Conservation (phyloP, 2,888 invertebrate genomes). For the Drepanosiphum platanoidis region DNA sequence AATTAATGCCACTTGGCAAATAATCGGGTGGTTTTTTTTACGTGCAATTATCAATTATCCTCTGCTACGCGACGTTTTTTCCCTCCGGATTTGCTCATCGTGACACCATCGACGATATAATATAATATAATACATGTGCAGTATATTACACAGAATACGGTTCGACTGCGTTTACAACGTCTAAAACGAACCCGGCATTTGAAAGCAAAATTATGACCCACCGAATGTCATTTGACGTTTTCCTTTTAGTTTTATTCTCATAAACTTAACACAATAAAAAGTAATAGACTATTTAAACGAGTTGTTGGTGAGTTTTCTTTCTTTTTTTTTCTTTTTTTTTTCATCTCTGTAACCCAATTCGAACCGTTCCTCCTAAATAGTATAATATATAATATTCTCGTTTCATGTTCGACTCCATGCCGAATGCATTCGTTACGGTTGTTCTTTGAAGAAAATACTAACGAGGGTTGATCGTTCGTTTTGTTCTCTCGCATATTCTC, state of each 20-base stretch:
- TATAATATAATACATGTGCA: too few species aligned
- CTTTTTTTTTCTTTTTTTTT: slow-evolving; percentile 24
- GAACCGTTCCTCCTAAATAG: slow-evolving; percentile 12
- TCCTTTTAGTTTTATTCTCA: slow-evolving; percentile 11
- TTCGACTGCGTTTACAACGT: slow-evolving; percentile 27
- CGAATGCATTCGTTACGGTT: slow-evolving; percentile 54
- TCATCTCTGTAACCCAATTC: slow-evolving; percentile 23
- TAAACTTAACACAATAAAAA: slow-evolving; percentile 28
- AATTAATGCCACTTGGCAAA: too few species aligned
- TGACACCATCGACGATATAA: too few species aligned
- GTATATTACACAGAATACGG: slow-evolving; percentile 6
- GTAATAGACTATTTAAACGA: slow-evolving; percentile 44
- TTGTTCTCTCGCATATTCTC: too few species aligned
- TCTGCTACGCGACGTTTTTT: too few species aligned
- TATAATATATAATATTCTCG: slow-evolving; percentile 23
- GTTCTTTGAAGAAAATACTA: slow-evolving; percentile 50
- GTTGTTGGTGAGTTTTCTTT: slow-evolving; percentile 33
- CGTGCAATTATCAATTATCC: too few species aligned
- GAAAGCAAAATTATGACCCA: slow-evolving; percentile 33
- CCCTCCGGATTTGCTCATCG: too few species aligned
- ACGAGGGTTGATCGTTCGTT: slow-evolving; percentile 51
- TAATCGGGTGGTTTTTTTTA: too few species aligned
- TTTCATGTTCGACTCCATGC: slow-evolving; percentile 31
- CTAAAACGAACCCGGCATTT: slow-evolving; percentile 18
- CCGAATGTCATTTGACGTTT: slow-evolving; percentile 8